Evolutionary conservation across 1,140 invertebrate genomes (phyloP).

Genomic region (Scaptodrosophila lebanonensis): DNA sequence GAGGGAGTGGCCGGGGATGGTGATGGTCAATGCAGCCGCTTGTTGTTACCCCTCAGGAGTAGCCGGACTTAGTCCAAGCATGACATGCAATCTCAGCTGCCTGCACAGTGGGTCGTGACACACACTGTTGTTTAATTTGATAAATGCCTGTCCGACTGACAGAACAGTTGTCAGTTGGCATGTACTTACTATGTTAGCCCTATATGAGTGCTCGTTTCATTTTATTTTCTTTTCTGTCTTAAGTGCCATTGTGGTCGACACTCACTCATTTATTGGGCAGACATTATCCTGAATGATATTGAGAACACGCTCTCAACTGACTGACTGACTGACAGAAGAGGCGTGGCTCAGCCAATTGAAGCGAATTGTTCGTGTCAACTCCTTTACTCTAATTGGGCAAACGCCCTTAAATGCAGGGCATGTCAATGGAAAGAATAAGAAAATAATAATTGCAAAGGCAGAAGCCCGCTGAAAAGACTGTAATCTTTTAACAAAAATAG

Average conservation of each 20-base stretch:
- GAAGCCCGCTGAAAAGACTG: too few species aligned
- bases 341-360: too few species aligned
- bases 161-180: slow-evolving; percentile 65
- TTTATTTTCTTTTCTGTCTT: slow-evolving; percentile 2
- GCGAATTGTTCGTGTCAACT: too few species aligned
- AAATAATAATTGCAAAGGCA: too few species aligned
- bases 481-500: too few species aligned
- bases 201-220: background rate
- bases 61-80: slow-evolving; percentile 15
- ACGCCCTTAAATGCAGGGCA: too few species aligned
- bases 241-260: slow-evolving; percentile 14
- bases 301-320: slow-evolving; percentile 33
- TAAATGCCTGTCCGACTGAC: slow-evolving; percentile 65
- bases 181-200: background rate
- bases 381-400: too few species aligned
- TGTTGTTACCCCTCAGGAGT: background rate
- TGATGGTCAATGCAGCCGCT: background rate
- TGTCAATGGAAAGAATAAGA: too few species aligned
- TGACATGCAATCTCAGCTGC: slow-evolving; percentile 35
- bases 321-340: slow-evolving; percentile 33
- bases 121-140: slow-evolving; percentile 57
- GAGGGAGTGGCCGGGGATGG: background rate
- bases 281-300: slow-evolving; percentile 35
- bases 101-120: slow-evolving; percentile 28
- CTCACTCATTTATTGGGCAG: slow-evolving; percentile 60